Conservation (phyloP, 2,797 vertebrate species). For the Chaenodraco wilsoni region DNA sequence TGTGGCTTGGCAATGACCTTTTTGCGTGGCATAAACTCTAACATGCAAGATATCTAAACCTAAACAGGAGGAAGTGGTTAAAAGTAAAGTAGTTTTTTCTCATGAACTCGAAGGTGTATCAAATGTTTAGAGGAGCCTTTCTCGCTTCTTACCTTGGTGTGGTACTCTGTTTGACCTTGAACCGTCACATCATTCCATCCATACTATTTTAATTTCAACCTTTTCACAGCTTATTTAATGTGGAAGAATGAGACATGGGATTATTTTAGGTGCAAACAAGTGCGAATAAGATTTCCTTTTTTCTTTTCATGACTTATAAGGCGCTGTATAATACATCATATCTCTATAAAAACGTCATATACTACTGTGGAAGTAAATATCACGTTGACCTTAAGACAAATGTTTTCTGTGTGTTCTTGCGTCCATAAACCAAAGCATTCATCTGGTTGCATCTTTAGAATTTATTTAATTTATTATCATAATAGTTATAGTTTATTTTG, state of each 20-base stretch:
- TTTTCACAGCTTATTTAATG: background rate
- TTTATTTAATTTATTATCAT: too few species aligned
- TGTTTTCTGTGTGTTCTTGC: background rate
- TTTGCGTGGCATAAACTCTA: conserved; percentile 20
- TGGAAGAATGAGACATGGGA: background rate
- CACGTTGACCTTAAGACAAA: background rate
- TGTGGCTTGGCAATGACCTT: conserved; percentile 53
- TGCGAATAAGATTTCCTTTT: background rate
- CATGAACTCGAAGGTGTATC: background rate
- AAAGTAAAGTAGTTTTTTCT: conserved; percentile 10
- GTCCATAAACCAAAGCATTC: too few species aligned
- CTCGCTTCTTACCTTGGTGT: background rate
- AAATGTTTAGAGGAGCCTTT: background rate
- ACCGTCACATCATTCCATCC: conserved; percentile 2
- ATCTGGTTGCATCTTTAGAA: too few species aligned
- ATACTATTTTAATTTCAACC: background rate
- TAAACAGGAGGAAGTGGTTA: conserved; percentile 49
- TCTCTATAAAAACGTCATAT: background rate
- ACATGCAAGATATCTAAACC: conserved; percentile 18
- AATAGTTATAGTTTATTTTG: too few species aligned
- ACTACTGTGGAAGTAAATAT: background rate
- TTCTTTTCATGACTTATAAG: background rate
- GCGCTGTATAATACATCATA: background rate
- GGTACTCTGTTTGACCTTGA: conserved; percentile 31
- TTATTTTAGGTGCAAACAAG: background rate